Conservation (phyloP, 2,113 vertebrate species). For the Psilopsiagon aurifrons region DNA sequence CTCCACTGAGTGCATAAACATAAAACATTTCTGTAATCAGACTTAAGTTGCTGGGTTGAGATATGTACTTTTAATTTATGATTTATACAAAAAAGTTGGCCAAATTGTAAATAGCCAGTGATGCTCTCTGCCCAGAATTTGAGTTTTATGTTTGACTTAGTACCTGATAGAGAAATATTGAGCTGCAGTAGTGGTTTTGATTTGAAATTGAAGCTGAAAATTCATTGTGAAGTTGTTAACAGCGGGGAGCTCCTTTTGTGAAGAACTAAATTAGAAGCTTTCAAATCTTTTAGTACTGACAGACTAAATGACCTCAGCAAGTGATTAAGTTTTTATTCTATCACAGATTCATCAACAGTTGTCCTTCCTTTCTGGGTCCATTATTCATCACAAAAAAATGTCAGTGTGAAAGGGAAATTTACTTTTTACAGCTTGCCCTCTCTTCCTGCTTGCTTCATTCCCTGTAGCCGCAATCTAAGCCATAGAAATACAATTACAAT, state of each 20-base stretch:
- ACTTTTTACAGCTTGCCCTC: neutral
- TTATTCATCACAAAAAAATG: neutral
- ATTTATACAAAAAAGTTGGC: neutral
- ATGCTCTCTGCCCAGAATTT: neutral
- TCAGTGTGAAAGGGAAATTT: neutral
- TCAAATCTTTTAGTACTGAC: neutral
- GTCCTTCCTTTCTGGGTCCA: neutral
- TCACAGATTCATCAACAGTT: neutral
- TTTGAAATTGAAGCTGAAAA: constrained; percentile 19
- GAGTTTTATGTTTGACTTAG: neutral
- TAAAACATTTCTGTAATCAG: neutral
- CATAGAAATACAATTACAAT: neutral
- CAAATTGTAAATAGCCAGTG: neutral
- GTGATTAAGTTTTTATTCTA: constrained; percentile 1
- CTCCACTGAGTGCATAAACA: neutral
- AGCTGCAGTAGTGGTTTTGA: neutral
- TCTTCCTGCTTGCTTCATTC: neutral
- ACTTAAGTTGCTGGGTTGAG: neutral
- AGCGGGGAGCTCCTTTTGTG: neutral
- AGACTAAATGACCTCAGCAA: neutral
- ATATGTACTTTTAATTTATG: neutral
- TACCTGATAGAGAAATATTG: neutral
- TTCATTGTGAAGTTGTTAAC: constrained; percentile 10
- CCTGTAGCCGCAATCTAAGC: neutral
- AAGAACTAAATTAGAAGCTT: constrained; percentile 31